Evolutionary conservation across 2,113 vertebrate species (phyloP), one percentile per base, ranked within the genome.

Genomic region (Sceloporus tristichus): DNA sequence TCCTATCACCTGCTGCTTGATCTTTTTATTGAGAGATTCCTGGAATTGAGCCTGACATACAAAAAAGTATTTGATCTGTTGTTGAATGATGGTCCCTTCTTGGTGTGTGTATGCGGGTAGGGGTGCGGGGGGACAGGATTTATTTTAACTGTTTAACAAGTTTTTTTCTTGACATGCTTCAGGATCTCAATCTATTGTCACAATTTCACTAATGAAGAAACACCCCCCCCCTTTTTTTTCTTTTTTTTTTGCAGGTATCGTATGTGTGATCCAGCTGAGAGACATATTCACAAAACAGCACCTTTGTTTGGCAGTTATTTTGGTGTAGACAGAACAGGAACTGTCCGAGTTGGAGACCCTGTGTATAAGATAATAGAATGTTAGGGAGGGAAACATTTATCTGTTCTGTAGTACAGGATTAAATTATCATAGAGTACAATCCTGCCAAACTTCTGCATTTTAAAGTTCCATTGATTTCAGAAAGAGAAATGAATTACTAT

Each of bases 241-340:
- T 54, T 3, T 59, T 84, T 84, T n/a, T 85, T 93, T 2, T 1
- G 56, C 86, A 96, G 93, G 53, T 93, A 94, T 75, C 93, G 92
- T 9, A 86, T 94, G 56, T 92, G 91, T 74, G 87, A 92, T 40
- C 88, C 82, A 40, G 89, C 91, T 1, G 82, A 91, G 91, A 89
- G 79, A 66, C 18, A 19, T 0, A 18, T 94, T 7, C 90, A 91
- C 74, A 94, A 94, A 86, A 40, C 77, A 0, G 53, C 94, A 59
- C 94, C 82, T 0, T 87, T 95, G 54, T 95, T 93, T 82, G 88
- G 93, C 21, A 62, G 59, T 70, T 93, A 92, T 48, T 96, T 87
- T 65, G 83, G 87, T 0, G 90, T 94, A 38, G 84, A 87, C 82
- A 88, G 54, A 80, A 62, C 88, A 1, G 93, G 93, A 76, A 92